These are phyloP conservation scores for Druon quercuslanigerum DNA, from an alignment of 1,140 invertebrate species.

Conservation along the genomic window DNA sequence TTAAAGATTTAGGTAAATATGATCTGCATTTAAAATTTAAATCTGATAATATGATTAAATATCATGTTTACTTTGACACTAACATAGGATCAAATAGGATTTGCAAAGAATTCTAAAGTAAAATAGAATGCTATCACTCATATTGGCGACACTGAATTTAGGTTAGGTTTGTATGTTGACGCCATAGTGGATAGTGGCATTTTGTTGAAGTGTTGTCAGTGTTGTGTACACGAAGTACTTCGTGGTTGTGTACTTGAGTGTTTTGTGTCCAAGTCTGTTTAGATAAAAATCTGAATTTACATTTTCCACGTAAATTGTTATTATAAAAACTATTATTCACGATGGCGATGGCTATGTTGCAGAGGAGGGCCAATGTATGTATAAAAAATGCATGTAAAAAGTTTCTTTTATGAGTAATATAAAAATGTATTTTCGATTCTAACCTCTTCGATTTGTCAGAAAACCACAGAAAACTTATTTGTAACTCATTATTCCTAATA, in stretches of 20 bases:
- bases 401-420: neutral
- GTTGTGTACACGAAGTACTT: too few species aligned
- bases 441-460: constrained; percentile 19
- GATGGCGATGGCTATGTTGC: constrained; percentile 79
- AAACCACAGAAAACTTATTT: too few species aligned
- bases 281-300: neutral
- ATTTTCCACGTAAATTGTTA: neutral
- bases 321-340: constrained; percentile 53
- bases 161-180: too few species aligned
- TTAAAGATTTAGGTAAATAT: too few species aligned
- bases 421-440: constrained; percentile 32
- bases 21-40: too few species aligned
- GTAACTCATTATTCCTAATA: constrained; percentile 36
- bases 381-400: constrained; percentile 31
- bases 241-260: neutral
- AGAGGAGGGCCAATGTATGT: constrained; percentile 79
- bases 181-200: too few species aligned
- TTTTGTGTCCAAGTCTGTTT: neutral
- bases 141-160: neutral
- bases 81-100: too few species aligned
- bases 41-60: too few species aligned
- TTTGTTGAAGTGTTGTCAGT: too few species aligned
- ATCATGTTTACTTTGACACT: too few species aligned
- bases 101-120: too few species aligned
- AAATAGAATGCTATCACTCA: neutral